Evolutionary conservation across 2,888 invertebrate species (phyloP).

Genomic region (Morinoia aosen): DNA sequence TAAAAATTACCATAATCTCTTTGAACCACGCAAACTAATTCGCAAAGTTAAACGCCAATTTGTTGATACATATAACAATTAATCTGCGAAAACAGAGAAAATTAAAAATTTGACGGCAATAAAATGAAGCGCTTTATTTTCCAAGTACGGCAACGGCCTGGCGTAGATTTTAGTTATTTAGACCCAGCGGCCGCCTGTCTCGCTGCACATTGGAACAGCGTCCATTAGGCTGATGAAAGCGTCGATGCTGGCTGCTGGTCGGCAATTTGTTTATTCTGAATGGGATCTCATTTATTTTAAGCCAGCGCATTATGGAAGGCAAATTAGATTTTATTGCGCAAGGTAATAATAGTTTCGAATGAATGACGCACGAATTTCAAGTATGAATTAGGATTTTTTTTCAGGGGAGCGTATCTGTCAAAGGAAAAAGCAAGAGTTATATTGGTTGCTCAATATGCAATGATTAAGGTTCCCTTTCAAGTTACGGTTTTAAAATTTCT

Average conservation of each 20-base stretch:
- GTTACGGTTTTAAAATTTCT: not conserved
- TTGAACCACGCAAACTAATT: no score
- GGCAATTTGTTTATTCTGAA: not conserved
- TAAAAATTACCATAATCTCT: no score
- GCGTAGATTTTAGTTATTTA: not conserved
- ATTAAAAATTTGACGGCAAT: not conserved
- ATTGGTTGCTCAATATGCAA: not conserved
- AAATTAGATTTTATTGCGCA: not conserved
- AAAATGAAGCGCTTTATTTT: not conserved
- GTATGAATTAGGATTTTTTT: not conserved
- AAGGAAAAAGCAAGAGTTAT: not conserved
- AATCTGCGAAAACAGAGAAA: not conserved
- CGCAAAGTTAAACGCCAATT: no score
- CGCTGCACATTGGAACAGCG: not conserved
- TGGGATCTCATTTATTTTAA: not conserved
- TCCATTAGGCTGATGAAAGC: conserved; percentile 9
- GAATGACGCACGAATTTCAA: not conserved
- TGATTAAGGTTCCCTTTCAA: not conserved
- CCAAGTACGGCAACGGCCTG: not conserved
- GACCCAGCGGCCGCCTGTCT: not conserved
- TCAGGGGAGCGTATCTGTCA: not conserved
- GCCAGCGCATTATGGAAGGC: not conserved
- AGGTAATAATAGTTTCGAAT: not conserved
- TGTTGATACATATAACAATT: no score
- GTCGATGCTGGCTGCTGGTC: not conserved